Base-by-base conservation (phyloP, 2,113 vertebrate species). In the Silurus meridionalis region DNA sequence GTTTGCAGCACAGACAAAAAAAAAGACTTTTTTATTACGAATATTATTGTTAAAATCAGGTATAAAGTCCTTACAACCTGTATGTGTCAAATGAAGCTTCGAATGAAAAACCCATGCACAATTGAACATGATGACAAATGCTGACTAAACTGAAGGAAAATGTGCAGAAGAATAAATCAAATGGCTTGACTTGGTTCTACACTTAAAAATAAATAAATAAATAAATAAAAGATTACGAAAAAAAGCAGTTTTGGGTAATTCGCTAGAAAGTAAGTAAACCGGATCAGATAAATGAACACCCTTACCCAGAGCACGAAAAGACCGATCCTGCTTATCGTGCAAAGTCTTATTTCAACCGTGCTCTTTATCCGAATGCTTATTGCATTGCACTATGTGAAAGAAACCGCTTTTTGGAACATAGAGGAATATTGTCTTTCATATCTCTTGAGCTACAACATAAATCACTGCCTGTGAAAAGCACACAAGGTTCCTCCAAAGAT, bases 331-430 rank as follows among this genome's bases (percentile, higher is more conserved):
- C 69, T 83, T 82, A 66, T 82, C 71, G 58, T 86, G 78, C 85
- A 86, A 58, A 80, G 64, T 53, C 77, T 89, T 74, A 88, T 88
- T 69, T 82, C 83, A 69, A 21, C 23, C 57, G 3, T 69, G 46
- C 61, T 87, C 19, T 82, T 88, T 67, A 37, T 37, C 64, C 52
- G 61, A 78, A 82, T 87, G 85, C 72, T 79, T 86, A 91, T 86
- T 87, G 79, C 83, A 78, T 71, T 86, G 74, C 69, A 66, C 46
- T 87, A 82, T 87, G 46, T 28, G 71, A 77, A 25, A 57, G 69
- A n/a, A 87, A 57, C 60, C 37, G 6, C 21, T 83, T 83, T 37
- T 64, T 82, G 75, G 28, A 89, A 91, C 88, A 86, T 79, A 77
- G 3, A 19, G 84, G 46, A 87, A 86, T 82, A 89, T 89, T 79